Conservation (phyloP, 2,888 invertebrate genomes). For the Atethmia centrago region DNA sequence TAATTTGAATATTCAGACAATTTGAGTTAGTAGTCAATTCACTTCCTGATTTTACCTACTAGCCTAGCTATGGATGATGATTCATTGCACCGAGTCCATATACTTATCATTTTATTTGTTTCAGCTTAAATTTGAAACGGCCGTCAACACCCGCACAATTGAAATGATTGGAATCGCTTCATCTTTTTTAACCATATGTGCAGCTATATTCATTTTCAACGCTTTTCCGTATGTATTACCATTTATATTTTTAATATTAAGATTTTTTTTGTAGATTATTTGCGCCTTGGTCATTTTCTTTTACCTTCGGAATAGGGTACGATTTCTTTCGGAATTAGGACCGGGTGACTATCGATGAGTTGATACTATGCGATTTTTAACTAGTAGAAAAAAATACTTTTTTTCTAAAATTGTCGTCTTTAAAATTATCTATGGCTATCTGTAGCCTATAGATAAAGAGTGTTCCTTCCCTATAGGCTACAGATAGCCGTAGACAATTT, state of each 20-base stretch:
- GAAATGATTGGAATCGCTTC: slow-evolving; percentile 95
- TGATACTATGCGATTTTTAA: too few species aligned
- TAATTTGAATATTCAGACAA: not conserved
- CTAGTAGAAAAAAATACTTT: too few species aligned
- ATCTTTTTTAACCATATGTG: slow-evolving; percentile 93
- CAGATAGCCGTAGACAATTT: too few species aligned
- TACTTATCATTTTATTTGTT: slow-evolving; percentile 62
- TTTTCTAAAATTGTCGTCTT: too few species aligned
- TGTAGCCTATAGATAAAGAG: too few species aligned
- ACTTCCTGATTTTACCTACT: not conserved
- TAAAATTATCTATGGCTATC: too few species aligned
- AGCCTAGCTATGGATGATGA: not conserved
- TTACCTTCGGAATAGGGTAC: too few species aligned
- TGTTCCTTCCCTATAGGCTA: too few species aligned
- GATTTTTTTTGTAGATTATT: not conserved
- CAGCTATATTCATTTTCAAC: slow-evolving; percentile 95
- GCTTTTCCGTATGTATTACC: slow-evolving; percentile 92
- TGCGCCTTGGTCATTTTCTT: not conserved
- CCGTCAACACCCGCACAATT: slow-evolving; percentile 93
- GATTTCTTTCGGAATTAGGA: too few species aligned
- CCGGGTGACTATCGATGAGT: too few species aligned
- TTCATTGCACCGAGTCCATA: not conserved
- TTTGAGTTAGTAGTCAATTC: not conserved
- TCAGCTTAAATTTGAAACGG: slow-evolving; percentile 92
- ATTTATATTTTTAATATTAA: not conserved